Base-by-base conservation (phyloP, 2,797 vertebrate genomes). In the Falco biarmicus region DNA sequence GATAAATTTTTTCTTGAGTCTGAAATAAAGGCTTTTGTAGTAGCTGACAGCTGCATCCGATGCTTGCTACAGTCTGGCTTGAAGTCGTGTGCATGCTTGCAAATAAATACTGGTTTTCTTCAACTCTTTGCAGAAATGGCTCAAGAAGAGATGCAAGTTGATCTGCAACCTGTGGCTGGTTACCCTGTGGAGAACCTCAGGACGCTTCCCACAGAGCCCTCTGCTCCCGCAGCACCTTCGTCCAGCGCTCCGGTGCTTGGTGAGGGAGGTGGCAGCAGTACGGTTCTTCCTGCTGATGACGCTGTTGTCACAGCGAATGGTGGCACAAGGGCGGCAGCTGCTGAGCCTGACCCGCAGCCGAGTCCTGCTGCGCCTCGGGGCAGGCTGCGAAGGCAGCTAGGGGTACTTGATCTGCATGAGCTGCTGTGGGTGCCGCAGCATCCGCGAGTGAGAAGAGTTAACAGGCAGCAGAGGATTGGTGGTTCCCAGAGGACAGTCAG, bases 111-210 rank as follows among this genome's bases (percentile, higher is more conserved):
- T 48, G 1, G 0, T 87, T 80, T 82, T 81, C 48, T 93, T 57
- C 34, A 20, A 3, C 65, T 94, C 50, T 66, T 79, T 73, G 43
- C 85, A 98, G 97, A 77, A 77, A 98, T 98, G 98, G 97, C 97
- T 68, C 92, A 98, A 16, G 99, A 99, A 96, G 98, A 98, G 45
- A 99, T 99, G 99, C 99, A 99, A 75, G 97, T 98, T 41, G 98
- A 99, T 76, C 82, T 98, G 34, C 97, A 97, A 0, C n/a, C 95
- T 1, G 97, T 76, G 31, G 80, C 89, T 32, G 90, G 24, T 61
- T 71, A 63, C 13, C 21, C 76, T 5, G 19, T 41, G 10, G 77
- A 73, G 51, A 51, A 56, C 13, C 29, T 48, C 3, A 2, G 5
- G 43, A 21, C 13, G 0, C 31, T 60, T 82, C 19, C 79, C 28